These are phyloP conservation scores for Ptychadena robeensis DNA, from an alignment of 2,797 vertebrate species.

Conservation along the genomic window DNA sequence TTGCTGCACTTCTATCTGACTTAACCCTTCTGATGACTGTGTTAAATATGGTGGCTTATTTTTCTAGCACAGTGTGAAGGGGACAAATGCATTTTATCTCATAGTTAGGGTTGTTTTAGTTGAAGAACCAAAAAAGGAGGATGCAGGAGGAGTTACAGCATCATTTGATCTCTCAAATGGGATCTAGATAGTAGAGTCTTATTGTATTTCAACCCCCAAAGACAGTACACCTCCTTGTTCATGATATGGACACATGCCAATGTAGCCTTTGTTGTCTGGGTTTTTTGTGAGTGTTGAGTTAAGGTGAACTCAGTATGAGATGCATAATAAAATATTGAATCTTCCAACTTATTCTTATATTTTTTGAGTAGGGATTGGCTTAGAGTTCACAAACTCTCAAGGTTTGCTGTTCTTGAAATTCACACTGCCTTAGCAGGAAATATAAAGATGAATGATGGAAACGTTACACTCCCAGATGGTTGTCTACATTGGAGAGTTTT, in stretches of 20 bases:
- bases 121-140: background rate
- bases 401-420: too few species aligned
- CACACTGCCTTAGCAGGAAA: too few species aligned
- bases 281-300: background rate
- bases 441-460: too few species aligned
- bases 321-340: background rate
- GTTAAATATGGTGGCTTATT: background rate
- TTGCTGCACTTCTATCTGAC: constrained; percentile 10
- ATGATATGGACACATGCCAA: background rate
- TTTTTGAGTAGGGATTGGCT: too few species aligned
- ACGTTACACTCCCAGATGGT: too few species aligned
- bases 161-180: background rate
- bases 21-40: constrained; percentile 6
- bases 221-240: background rate
- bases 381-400: too few species aligned
- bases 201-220: background rate
- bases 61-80: background rate
- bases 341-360: background rate
- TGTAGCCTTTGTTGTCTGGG: background rate
- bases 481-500: too few species aligned
- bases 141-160: background rate
- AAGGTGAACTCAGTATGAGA: background rate
- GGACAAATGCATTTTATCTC: background rate
- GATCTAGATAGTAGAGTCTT: background rate
- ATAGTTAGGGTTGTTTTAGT: background rate